Conservation (phyloP, 2,113 vertebrate species). For the Syrmaticus mikado region DNA sequence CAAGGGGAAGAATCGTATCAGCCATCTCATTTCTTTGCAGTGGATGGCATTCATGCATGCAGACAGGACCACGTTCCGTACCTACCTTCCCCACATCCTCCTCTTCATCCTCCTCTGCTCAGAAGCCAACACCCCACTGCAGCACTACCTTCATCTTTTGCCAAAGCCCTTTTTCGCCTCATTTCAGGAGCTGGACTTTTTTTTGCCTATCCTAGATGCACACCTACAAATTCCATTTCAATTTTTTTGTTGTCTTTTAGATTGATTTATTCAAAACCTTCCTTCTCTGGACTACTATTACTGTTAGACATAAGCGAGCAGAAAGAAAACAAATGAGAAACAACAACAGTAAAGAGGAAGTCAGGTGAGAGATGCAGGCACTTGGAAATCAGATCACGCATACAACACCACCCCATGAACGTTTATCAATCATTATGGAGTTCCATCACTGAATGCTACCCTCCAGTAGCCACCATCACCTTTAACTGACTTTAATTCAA, state of each 20-base stretch:
- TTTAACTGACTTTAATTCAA: background rate
- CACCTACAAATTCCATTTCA: background rate
- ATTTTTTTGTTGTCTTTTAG: background rate
- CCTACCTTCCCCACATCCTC: conserved; percentile 27
- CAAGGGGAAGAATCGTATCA: background rate
- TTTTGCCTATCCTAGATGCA: background rate
- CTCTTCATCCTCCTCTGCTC: conserved; percentile 20
- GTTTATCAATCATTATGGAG: background rate
- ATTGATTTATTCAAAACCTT: background rate
- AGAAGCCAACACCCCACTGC: background rate
- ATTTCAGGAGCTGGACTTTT: background rate
- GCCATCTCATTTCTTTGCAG: background rate
- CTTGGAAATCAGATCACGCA: background rate
- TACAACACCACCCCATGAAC: background rate
- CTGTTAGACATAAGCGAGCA: conserved; percentile 45
- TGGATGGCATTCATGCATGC: background rate
- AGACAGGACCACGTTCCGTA: background rate
- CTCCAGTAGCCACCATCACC: background rate
- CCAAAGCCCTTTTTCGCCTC: background rate
- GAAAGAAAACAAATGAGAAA: conserved; percentile 51
- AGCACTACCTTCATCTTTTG: conserved; percentile 16
- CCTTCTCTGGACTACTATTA: conserved; percentile 33
- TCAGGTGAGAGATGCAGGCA: background rate
- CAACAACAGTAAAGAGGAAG: conserved; percentile 28
- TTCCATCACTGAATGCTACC: background rate